Evolutionary conservation across 92 coral and sea anemone genomes (phyloP).

Genomic region (Chrysogorgia sp.): DNA sequence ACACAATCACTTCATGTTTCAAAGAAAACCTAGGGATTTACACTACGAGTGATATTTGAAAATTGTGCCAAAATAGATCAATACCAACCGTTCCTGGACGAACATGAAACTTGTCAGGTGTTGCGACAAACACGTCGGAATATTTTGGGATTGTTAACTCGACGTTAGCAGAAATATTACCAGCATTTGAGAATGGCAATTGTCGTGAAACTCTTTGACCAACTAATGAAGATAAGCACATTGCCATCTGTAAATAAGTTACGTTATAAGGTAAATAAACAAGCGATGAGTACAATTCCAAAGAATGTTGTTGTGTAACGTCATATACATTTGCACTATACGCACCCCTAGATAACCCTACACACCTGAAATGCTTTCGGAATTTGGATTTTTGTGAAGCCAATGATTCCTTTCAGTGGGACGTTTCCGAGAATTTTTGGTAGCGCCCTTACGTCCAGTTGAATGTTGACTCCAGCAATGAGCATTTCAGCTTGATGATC

Average conservation of each 20-base stretch:
- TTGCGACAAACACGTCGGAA: slow-evolving; percentile 69
- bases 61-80: too few relatives aligned
- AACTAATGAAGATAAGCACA: slow-evolving; percentile 74
- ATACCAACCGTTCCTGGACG: slow-evolving; percentile 79
- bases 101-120: slow-evolving; percentile 76
- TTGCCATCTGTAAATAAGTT: slow-evolving; percentile 60
- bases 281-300: neutral
- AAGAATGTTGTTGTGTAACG: too few relatives aligned
- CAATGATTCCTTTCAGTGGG: slow-evolving; percentile 76
- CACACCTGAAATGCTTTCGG: slow-evolving; percentile 84
- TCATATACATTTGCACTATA: too few relatives aligned
- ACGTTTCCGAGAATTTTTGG: slow-evolving; percentile 67
- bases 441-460: slow-evolving; percentile 11
- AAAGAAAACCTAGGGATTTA: too few relatives aligned
- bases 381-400: slow-evolving; percentile 82
- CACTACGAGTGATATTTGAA: too few relatives aligned
- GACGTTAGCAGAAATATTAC: slow-evolving; percentile 86
- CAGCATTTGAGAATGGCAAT: slow-evolving; percentile 87
- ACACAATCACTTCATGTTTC: neutral
- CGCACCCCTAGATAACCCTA: neutral
- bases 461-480: slow-evolving; percentile 32
- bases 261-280: neutral
- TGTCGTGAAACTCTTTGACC: slow-evolving; percentile 83
- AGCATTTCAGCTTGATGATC: slow-evolving; percentile 8
- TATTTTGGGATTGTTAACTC: slow-evolving; percentile 76